Evolutionary conservation across 2,113 vertebrate genomes (phyloP), one percentile per base, ranked within the genome.

Genomic region (Theristicus caerulescens): DNA sequence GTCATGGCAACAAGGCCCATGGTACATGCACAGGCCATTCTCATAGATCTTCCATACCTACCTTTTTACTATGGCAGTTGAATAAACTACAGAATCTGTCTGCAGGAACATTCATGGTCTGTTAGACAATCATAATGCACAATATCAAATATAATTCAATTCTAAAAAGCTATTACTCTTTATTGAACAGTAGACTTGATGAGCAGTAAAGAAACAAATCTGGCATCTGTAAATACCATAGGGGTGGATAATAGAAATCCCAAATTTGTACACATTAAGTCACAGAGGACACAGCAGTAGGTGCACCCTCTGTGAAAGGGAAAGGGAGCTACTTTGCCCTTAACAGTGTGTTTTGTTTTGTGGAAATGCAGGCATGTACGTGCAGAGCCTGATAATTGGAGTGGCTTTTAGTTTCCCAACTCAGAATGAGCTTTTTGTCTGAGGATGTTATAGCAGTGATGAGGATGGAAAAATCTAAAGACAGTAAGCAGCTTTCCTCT

Each of bases 71-170:
- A 62, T 86, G 94, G 47, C 96, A 97, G 96, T 66, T 96, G 76
- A 96, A 94, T 88, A 90, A 94, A 72, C 29, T 40, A 57, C 49
- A 34, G 46, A 72, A 65, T 91, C 47, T 80, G 21, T 22, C 78
- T 88, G 25, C 64, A 86, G 46, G 79, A 90, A 86, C 85, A 31
- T 94, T 97, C 96, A 97, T 70, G 96, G 93, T 96, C 96, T 86
- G 79, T 93, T 95, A 93, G 79, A 78, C 93, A 97, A 94, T 57
- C 46, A 97, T 94, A 97, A 97, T 96, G 74, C 58, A 96, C 96
- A 96, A 94, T 92, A 95, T 93, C 71, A 94, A 90, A 83, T 73
- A 81, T 49, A 82, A 91, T 82, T 91, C 87, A 94, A 16, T 76
- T 86, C 38, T 47, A 70, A 83, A 86, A 70, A 80, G 36, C 71